A percentile compares a stretch with the other conserved stretches of the same genome.
These are phyloP conservation scores for Melitaea athalia DNA, from an alignment of 2,888 invertebrate species.

Conservation along the genomic window DNA sequence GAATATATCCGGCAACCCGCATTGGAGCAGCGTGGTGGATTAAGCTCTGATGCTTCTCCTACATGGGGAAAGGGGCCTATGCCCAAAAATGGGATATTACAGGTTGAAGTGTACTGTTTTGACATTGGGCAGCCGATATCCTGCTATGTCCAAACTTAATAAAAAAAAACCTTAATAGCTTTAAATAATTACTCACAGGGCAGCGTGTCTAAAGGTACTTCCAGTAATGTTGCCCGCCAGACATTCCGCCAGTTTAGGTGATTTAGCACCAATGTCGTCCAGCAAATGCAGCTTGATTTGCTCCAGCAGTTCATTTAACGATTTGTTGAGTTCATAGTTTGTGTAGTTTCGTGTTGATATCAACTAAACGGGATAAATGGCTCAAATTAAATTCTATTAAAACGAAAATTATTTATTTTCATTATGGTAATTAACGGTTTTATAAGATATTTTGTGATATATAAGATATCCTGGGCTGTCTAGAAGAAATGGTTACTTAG, in stretches of 20 bases:
- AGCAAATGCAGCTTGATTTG: slow-evolving; percentile 63
- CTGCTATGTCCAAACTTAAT: neutral
- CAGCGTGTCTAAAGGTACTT: slow-evolving; percentile 63
- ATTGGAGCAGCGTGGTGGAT: no score
- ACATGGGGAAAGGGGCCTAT: no score
- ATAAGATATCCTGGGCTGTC: no score
- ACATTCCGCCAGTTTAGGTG: slow-evolving; percentile 61
- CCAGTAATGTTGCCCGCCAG: slow-evolving; percentile 57
- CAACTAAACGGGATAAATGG: slow-evolving; percentile 51
- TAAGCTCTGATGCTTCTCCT: no score
- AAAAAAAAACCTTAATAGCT: neutral
- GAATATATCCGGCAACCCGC: no score
- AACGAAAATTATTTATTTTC: neutral
- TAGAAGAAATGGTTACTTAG: no score
- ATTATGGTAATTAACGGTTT: no score
- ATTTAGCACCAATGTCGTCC: slow-evolving; percentile 57
- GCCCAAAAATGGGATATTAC: no score
- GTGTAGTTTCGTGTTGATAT: slow-evolving; percentile 77
- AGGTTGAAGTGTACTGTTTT: no score
- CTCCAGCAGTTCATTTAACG: slow-evolving; percentile 66
- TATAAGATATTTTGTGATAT: no score
- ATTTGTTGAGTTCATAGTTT: slow-evolving; percentile 73
- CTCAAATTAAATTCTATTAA: neutral
- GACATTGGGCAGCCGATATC: no score
- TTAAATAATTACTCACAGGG: slow-evolving; percentile 61